These are phyloP conservation scores for Machimus atricapillus DNA, from an alignment of 2,888 invertebrate genomes.

Conservation along the genomic window DNA sequence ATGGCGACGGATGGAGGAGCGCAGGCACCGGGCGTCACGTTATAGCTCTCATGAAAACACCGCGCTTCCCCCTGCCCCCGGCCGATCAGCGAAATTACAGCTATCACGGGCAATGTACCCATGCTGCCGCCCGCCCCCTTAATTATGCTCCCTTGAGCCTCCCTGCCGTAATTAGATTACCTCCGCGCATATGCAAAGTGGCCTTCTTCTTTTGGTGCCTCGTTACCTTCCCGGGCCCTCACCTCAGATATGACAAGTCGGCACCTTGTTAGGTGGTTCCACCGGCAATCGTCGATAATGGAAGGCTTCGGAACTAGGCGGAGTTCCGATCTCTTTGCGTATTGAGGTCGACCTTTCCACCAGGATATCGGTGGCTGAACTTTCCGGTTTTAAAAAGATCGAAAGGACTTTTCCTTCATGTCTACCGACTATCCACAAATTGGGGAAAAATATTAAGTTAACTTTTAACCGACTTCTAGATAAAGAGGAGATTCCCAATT, in stretches of 20 bases:
- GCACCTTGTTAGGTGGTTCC: conserved; percentile 21
- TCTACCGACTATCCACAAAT: no score
- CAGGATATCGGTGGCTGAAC: not conserved
- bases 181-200: conserved; percentile 11
- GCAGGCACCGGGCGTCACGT: not conserved
- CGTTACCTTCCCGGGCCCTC: conserved; percentile 8
- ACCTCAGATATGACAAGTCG: not conserved
- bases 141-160: not conserved
- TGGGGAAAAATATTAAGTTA: no score
- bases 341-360: not conserved
- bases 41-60: not conserved
- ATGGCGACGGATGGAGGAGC: not conserved
- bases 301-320: not conserved
- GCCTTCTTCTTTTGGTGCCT: not conserved
- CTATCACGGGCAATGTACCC: conserved; percentile 24
- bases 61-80: not conserved
- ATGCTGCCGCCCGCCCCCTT: conserved; percentile 10
- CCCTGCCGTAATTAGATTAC: conserved; percentile 25
- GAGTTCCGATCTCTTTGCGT: not conserved
- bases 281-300: not conserved
- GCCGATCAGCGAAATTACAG: not conserved
- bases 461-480: no score
- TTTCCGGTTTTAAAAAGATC: not conserved
- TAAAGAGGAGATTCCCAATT: no score
- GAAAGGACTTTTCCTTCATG: not conserved